Percentiles rank a stretch among this genome's conserved stretches.
phyloP scores from a whole-genome alignment of 53 echinoderm and acorn worm species.

The Crossaster papposus region DNA sequence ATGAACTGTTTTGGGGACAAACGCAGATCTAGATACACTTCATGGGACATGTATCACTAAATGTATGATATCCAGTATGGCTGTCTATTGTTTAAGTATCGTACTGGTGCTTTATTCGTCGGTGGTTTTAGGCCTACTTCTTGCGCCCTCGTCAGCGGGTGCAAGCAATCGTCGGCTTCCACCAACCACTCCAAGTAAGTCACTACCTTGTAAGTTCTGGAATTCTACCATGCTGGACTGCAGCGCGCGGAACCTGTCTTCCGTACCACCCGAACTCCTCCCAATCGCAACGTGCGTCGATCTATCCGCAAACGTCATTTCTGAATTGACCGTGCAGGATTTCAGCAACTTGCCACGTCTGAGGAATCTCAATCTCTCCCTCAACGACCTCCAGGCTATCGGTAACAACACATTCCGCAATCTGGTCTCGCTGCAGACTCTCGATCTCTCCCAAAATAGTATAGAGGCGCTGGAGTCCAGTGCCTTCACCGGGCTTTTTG shows the following conservation, averaged over 20 bases:
- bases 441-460: conserved; percentile 37
- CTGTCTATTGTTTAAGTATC: background rate
- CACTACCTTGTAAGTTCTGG: conserved; percentile 25
- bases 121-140: background rate
- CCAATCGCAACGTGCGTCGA: background rate
- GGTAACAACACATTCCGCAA: conserved; percentile 13
- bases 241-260: conserved; percentile 26
- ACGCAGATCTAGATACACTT: no score
- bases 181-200: background rate
- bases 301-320: conserved; percentile 6
- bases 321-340: background rate
- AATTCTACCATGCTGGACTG: conserved; percentile 28
- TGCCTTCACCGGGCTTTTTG: conserved; percentile 13
- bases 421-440: conserved; percentile 19
- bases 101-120: background rate
- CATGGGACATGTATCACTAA: background rate
- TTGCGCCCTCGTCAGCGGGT: background rate
- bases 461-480: background rate
- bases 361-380: background rate
- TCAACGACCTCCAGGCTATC: background rate
- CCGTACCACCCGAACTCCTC: background rate
- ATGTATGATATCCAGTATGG: background rate
- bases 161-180: background rate
- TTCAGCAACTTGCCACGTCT: background rate
- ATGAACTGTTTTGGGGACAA: no score